Evolutionary conservation across 2,113 vertebrate species (phyloP), one percentile per base, ranked within the genome.

Genomic region (Leucopsar rothschildi): DNA sequence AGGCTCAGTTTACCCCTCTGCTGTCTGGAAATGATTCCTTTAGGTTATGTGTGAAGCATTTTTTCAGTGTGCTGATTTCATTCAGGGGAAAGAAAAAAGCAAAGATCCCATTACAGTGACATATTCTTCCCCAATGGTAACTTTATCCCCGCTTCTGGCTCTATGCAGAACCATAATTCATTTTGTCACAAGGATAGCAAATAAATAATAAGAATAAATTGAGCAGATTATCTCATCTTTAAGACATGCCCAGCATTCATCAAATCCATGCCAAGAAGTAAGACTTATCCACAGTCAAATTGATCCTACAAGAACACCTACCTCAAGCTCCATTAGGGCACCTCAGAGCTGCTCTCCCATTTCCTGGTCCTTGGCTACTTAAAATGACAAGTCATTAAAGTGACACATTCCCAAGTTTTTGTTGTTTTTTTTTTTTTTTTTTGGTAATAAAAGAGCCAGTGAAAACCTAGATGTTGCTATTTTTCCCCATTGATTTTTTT

Each of bases 161-260:
- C 84, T 5, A 40, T 21, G 71, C 87, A 55, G 88, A 86, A 86
- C 45, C 93, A 92, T 95, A 94, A 96, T 80, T 97, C 96, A 96
- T 92, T 96, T 96, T 96, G 95, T 96, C 95, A 96, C 79, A 73
- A 90, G 92, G 92, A 86, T 45, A 83, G 87, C 95, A 97, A 96
- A 97, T 96, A 96, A 97, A 96, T 97, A 97, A 97, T 93, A 94
- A 93, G 92, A 96, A 96, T 96, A 96, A 95, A 94, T 96, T 92
- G 94, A 95, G 95, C 85, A 95, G 95, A 96, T 96, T 96, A 96
- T 96, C 96, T 96, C 95, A 86, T 95, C 94, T 96, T 96, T 95
- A 93, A 96, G 90, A 93, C 92, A 56, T 96, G 92, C 82, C 94
- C 90, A 71, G 92, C 92, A 86, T 94, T 92, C 94, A 88, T 97